Percentiles rank a stretch among this genome's conserved stretches.
Evolutionary conservation across 2,888 invertebrate species (phyloP).

Genomic region (Trissoscelio sp.): DNA sequence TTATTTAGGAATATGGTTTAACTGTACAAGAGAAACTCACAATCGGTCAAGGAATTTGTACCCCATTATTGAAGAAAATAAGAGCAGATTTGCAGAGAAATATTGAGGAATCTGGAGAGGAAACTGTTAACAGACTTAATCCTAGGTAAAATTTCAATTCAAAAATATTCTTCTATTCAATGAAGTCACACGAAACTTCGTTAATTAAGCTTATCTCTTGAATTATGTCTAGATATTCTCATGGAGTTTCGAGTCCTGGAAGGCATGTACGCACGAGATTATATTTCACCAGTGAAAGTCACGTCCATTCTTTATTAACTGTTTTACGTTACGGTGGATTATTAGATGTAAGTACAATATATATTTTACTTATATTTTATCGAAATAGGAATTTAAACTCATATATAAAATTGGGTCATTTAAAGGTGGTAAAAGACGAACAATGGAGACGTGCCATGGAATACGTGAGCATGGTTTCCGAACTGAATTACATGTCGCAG

Average conservation of each 20-base stretch:
- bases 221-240: conserved; percentile 92
- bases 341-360: conserved; percentile 87
- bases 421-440: conserved; percentile 91
- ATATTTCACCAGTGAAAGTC: conserved; percentile 99
- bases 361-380: conserved; percentile 18
- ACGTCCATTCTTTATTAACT: conserved; percentile 98
- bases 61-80: conserved; percentile 93
- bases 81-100: conserved; percentile 97
- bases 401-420: conserved; percentile 23
- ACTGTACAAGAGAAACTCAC: conserved; percentile 97
- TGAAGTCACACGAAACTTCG: not conserved
- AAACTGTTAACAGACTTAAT: conserved; percentile 97
- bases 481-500: conserved; percentile 99
- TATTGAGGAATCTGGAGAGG: conserved; percentile 95
- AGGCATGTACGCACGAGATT: conserved; percentile 99
- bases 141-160: conserved; percentile 87
- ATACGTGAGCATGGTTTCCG: conserved; percentile 98
- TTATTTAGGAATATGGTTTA: conserved; percentile 95
- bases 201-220: too few species aligned
- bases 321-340: conserved; percentile 96
- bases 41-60: conserved; percentile 98
- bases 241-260: conserved; percentile 98
- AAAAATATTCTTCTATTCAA: not conserved
- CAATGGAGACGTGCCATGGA: conserved; percentile 99
- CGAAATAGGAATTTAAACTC: not conserved